Base-by-base conservation (phyloP, 1,140 invertebrate genomes). In the Drosophila simulans region DNA sequence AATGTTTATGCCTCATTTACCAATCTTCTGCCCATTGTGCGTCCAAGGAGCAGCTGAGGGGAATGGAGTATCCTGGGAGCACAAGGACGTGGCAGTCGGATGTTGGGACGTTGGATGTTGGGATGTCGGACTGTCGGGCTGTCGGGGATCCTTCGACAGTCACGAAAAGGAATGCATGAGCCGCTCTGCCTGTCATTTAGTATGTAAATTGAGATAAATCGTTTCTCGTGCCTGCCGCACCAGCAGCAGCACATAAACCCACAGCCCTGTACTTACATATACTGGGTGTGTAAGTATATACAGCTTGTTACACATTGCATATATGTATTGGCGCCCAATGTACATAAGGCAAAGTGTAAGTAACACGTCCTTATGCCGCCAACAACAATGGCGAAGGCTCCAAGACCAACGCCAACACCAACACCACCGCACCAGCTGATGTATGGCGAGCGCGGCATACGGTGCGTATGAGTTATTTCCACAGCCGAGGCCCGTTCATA, bases 161-260 rank as follows among this genome's bases (percentile, higher is more conserved):
- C 51, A 64, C 60, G 77, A 77, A 72, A 64, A 82, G 75, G 69
- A 82, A 72, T 86, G 79, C 83, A 86, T 82, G 70, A 76, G 83
- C 60, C 63, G 75, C 72, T 83, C 79, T 89, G 83, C 75, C 84
- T 88, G 83, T 88, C 83, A 89, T 88, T 88, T 89, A 88, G 83
- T 88, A 88, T 88, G 83, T 88, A 88, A 88, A 88, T 88, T 88
- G 83, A 88, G 83, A 88, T 88, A 88, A 88, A 88, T 88, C 84
- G 83, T 89, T 88, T 89, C 76, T 89, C 72, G 84, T 89, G 83
- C 85, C 84, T 83, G 71, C 71, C 83, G 72, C 72, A 78, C 62
- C 77, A 60, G 72, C 72, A 78, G 58, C 77, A 60, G 76, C 45
- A 59, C 57, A 82, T 56, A 84, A 58, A 52, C 37, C 45, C 57